Evolutionary conservation across 2,888 invertebrate genomes (phyloP).

Genomic region (Pachycephus smyrnensis): DNA sequence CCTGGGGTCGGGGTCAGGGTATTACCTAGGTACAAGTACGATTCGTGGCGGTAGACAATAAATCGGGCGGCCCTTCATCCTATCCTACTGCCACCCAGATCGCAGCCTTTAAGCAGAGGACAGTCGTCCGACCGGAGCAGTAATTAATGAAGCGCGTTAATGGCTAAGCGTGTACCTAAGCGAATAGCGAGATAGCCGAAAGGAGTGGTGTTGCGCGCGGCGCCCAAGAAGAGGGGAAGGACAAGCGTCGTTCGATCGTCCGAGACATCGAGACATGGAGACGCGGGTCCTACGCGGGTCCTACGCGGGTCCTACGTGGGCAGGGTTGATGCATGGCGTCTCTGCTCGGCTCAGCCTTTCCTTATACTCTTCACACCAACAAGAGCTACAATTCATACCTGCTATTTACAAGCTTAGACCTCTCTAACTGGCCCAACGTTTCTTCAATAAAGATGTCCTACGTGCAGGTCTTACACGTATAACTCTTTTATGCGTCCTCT

Average conservation of each 20-base stretch:
- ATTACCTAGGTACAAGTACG: too few species aligned
- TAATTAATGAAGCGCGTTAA: slow-evolving; percentile 7
- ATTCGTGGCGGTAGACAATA: neutral
- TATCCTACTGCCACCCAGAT: neutral
- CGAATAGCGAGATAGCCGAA: slow-evolving; percentile 7
- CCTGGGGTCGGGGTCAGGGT: neutral
- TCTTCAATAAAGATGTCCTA: slow-evolving; percentile 46
- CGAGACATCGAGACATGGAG: neutral
- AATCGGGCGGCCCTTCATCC: neutral
- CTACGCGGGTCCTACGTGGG: neutral
- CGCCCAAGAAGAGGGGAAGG: neutral
- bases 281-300: neutral
- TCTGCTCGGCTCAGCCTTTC: neutral
- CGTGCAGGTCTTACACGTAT: slow-evolving; percentile 9
- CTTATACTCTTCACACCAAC: neutral
- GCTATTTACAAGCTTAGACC: slow-evolving; percentile 23
- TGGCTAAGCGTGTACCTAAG: neutral
- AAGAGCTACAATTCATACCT: slow-evolving; percentile 15
- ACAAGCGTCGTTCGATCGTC: neutral
- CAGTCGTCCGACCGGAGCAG: neutral
- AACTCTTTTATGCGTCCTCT: slow-evolving; percentile 24
- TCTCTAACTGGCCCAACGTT: slow-evolving; percentile 24
- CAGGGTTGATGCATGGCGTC: neutral
- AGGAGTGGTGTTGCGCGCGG: neutral
- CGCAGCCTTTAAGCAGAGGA: neutral